Percentiles rank a stretch among this genome's conserved stretches.
Evolutionary conservation across 1,140 invertebrate species (phyloP).

Genomic region (Hycleus phaleratus): DNA sequence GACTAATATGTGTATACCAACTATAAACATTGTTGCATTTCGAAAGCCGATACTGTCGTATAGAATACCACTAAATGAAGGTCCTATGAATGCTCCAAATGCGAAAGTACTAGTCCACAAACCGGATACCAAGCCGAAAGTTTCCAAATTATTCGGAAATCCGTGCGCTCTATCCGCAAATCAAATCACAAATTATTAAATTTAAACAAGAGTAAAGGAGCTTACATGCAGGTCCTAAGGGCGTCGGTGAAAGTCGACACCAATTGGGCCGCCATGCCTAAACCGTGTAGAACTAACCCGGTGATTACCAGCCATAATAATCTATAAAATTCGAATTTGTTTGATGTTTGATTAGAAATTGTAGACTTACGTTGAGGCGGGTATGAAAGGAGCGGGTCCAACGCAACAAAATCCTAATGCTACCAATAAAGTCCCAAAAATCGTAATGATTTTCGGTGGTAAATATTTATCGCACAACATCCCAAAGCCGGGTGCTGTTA

Average conservation of each 20-base stretch:
- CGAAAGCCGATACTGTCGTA: slow-evolving; percentile 66
- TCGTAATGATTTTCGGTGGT: slow-evolving; percentile 58
- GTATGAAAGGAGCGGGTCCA: slow-evolving; percentile 67
- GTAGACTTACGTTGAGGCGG: slow-evolving; percentile 49
- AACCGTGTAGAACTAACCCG: slow-evolving; percentile 66
- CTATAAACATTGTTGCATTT: slow-evolving; percentile 63
- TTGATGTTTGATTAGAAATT: not conserved
- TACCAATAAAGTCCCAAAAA: slow-evolving; percentile 60
- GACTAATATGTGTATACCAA: slow-evolving; percentile 55
- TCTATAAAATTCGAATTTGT: slow-evolving; percentile 42
- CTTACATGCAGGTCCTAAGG: slow-evolving; percentile 65
- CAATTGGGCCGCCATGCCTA: slow-evolving; percentile 72
- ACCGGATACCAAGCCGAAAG: slow-evolving; percentile 75
- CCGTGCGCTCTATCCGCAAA: slow-evolving; percentile 50
- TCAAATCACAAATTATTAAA: not conserved
- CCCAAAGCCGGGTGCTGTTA: slow-evolving; percentile 74
- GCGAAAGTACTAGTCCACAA: slow-evolving; percentile 82
- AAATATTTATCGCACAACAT: slow-evolving; percentile 64
- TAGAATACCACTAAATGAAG: slow-evolving; percentile 67
- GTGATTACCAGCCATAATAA: slow-evolving; percentile 57
- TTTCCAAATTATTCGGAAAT: slow-evolving; percentile 71
- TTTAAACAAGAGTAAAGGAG: not conserved
- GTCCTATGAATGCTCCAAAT: slow-evolving; percentile 76
- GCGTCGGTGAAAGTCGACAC: slow-evolving; percentile 76
- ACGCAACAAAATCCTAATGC: slow-evolving; percentile 59